Base-by-base conservation (phyloP, 2,888 invertebrate species). In the Drosophila mimetica region DNA sequence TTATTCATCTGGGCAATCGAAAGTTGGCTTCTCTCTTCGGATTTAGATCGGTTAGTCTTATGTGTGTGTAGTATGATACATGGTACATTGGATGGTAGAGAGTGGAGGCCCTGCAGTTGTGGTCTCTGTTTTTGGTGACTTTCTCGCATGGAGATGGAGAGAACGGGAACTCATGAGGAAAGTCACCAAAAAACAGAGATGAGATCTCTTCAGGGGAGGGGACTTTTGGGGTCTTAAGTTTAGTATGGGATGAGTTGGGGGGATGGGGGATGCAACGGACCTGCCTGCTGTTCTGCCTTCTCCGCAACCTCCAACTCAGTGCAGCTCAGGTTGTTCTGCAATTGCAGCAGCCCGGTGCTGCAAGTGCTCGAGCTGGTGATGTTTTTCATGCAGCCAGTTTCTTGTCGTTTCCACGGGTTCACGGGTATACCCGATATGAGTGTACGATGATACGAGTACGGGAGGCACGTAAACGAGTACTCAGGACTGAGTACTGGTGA, bases 361-460 rank as follows among this genome's bases (percentile, higher is more conserved):
- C 90, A 90, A 90, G 90, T 90, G 90, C 89, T 86, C 54, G 90
- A 84, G 79, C 89, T 90, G 70, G 90, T 90, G 75, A 90, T 90
- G 85, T 90, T 90, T 90, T 90, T 90, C 89, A 90, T 90, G 88
- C 89, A 89, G 88, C 83, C 80, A 80, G 76, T 64, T 78, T 76
- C n/a, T 14, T 25, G 3, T 25, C 22, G 36, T 18, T 39, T 18
- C 11, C 11, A 16, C 16, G 16, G 16, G 25, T 25, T 25, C 25
- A 25, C 25, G 25, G 7, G 25, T 25, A 25, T 25, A 6, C 22
- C 25, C 25, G 25, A 9, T 16, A 39, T 11, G 16, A 16, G 37
- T 39, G 7, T 14, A 6, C n/a, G 36, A n/a, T n/a, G 7, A 36
- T 36, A 8, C 14, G 14, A 34, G n/a, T 6, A n/a, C 8, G 14